phyloP scores from a whole-genome alignment of 2,888 invertebrate genomes.

The Atrina japonica region DNA sequence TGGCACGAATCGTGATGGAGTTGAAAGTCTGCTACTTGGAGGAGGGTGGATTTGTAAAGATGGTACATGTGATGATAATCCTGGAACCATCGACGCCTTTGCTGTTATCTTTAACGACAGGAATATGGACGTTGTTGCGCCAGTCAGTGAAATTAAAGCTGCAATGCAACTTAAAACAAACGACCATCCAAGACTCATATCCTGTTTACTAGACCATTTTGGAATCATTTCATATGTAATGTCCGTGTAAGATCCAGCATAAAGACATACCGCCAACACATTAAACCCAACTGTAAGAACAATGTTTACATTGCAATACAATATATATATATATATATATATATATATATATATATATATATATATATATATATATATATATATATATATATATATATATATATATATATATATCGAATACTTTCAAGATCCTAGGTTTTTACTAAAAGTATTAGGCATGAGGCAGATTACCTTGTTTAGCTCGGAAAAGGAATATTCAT shows the following conservation, averaged over 20 bases:
- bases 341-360: no score
- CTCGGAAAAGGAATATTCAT: no score
- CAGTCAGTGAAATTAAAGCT: conserved; percentile 3
- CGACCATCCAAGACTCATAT: conserved; percentile 20
- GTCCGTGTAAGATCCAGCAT: conserved; percentile 8
- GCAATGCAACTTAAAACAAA: conserved; percentile 18
- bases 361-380: conserved; percentile 5
- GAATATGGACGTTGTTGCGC: conserved; percentile 9
- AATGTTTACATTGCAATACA: no score
- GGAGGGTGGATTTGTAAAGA: conserved; percentile 37
- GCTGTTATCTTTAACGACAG: conserved; percentile 11
- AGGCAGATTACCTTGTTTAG: no score
- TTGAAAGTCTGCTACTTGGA: conserved; percentile 31
- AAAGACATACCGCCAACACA: conserved; percentile 16
- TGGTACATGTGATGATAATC: conserved; percentile 24
- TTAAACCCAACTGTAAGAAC: conserved; percentile 21
- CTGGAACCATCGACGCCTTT: background rate
- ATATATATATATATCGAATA: no score
- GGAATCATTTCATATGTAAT: conserved; percentile 26
- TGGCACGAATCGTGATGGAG: conserved; percentile 28
- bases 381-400: no score
- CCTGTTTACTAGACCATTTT: conserved; percentile 14
- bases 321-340: no score
- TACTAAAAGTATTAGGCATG: no score
- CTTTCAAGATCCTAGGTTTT: no score